phyloP scores from a whole-genome alignment of 2,113 vertebrate species.

The Coreoperca whiteheadi region DNA sequence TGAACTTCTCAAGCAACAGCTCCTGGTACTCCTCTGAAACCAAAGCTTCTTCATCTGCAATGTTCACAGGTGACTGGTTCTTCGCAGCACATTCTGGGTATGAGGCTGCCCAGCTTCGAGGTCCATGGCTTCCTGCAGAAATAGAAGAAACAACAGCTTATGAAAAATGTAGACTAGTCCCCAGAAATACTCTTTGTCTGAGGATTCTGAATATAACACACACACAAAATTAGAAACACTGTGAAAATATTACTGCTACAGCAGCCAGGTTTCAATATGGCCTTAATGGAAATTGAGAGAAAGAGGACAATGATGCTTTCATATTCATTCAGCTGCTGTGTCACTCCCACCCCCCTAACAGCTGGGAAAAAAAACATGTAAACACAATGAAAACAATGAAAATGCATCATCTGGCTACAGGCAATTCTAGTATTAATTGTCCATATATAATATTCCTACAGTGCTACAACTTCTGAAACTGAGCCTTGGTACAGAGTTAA shows the following conservation, averaged over 20 bases:
- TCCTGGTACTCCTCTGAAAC: slow-evolving; percentile 92
- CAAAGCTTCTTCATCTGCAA: slow-evolving; percentile 86
- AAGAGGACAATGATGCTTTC: slow-evolving; percentile 46
- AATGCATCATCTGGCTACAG: slow-evolving; percentile 52
- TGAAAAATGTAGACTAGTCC: slow-evolving; percentile 14
- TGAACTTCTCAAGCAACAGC: slow-evolving; percentile 93
- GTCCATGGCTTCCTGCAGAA: slow-evolving; percentile 90
- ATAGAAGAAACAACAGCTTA: slow-evolving; percentile 44
- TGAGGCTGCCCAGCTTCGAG: slow-evolving; percentile 90
- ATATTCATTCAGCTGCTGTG: slow-evolving; percentile 47
- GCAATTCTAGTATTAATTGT: slow-evolving; percentile 51
- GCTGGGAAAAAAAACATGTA: slow-evolving; percentile 59
- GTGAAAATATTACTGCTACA: slow-evolving; percentile 19
- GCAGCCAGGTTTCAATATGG: slow-evolving; percentile 23
- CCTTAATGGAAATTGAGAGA: slow-evolving; percentile 30
- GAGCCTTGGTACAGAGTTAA: slow-evolving; percentile 13
- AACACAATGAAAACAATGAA: slow-evolving; percentile 65
- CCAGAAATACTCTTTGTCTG: slow-evolving; percentile 38
- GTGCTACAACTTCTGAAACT: slow-evolving; percentile 23
- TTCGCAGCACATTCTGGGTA: slow-evolving; percentile 90
- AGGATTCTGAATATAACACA: not conserved
- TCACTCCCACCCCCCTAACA: not conserved
- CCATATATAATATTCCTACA: slow-evolving; percentile 30
- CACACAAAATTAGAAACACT: slow-evolving; percentile 35
- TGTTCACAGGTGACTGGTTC: slow-evolving; percentile 96